Evolutionary conservation across 2,888 invertebrate genomes (phyloP), one percentile per base, ranked within the genome.

Genomic region (Digitonthophagus gazella): DNA sequence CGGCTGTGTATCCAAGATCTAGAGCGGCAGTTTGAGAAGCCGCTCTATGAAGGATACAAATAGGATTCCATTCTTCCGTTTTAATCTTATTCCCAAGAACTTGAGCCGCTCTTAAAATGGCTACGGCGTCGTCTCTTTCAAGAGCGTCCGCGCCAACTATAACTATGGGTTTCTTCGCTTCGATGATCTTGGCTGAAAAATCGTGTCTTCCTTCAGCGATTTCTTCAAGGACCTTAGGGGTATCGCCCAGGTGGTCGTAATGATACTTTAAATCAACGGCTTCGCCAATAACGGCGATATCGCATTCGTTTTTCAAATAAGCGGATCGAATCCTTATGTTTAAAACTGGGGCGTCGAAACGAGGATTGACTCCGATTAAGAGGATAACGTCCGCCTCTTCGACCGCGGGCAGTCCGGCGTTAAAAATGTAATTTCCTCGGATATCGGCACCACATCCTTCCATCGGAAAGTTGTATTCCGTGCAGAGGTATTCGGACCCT

Each of bases 401-500:
- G 1, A 61, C 61, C 61, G 18, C 14, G 4, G 61, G n/a, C 14
- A 61, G 19, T n/a, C 19, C 20, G 3, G 61, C 16, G 19, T 61
- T 61, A 20, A 61, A 61, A 20, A 61, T 18, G 14, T 61, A 61
- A 20, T 61, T 61, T 18, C 19, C 15, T 61, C 61, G 15, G 6
- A 61, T 6, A n/a, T 61, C 61, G 18, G 16, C n/a, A n/a, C 61
- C 61, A 8, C 18, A 61, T 18, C 61, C 61, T 14, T 61, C 61
- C 61, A 61, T 61, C 8, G 61, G 61, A 20, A 61, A 61, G 14
- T 61, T 61, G 61, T 61, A 61, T n/a, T 61, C 61, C 5, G 61
- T 61, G 61, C 61, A 61, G 4, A 61, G 19, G 14, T 61, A 18
- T 61, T 61, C 61, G 5, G 61, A 61, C 18, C 61, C 61, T 16